A percentile compares a stretch with the other conserved stretches of the same genome.
phyloP scores from a whole-genome alignment of 2,113 vertebrate species.

The Kryptolebias marmoratus region DNA sequence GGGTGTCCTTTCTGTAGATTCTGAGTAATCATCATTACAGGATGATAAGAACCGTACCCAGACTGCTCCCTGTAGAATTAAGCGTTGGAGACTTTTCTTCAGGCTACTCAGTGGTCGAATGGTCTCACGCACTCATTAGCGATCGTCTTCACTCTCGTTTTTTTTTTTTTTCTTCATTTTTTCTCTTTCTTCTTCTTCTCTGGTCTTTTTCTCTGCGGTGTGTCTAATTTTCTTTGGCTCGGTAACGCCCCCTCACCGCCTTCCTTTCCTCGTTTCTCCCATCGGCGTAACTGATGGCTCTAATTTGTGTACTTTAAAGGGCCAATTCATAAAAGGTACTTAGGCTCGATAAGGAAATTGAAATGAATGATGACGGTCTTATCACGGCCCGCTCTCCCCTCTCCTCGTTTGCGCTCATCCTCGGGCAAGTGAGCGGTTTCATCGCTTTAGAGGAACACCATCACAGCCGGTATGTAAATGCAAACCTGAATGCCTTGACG shows the following conservation, averaged over 20 bases:
- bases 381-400: conserved; percentile 60
- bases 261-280: conserved; percentile 54
- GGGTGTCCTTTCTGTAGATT: conserved; percentile 56
- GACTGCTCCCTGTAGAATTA: conserved; percentile 69
- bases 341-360: conserved; percentile 74
- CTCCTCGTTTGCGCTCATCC: conserved; percentile 46
- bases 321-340: conserved; percentile 79
- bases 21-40: conserved; percentile 76
- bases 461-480: conserved; percentile 75
- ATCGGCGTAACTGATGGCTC: conserved; percentile 76
- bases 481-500: conserved; percentile 68
- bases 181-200: background rate
- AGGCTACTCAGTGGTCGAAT: conserved; percentile 54
- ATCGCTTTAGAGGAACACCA: conserved; percentile 63
- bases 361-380: conserved; percentile 76
- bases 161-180: conserved; percentile 38
- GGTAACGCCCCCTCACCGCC: conserved; percentile 28
- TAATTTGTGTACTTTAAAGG: conserved; percentile 81
- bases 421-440: conserved; percentile 60
- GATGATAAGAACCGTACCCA: conserved; percentile 70
- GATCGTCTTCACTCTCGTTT: conserved; percentile 31
- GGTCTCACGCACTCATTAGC: conserved; percentile 62
- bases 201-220: conserved; percentile 38
- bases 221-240: conserved; percentile 50
- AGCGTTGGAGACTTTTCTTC: conserved; percentile 65